Base-by-base conservation (phyloP, 2,888 invertebrate genomes). In the Agelastica alni region DNA sequence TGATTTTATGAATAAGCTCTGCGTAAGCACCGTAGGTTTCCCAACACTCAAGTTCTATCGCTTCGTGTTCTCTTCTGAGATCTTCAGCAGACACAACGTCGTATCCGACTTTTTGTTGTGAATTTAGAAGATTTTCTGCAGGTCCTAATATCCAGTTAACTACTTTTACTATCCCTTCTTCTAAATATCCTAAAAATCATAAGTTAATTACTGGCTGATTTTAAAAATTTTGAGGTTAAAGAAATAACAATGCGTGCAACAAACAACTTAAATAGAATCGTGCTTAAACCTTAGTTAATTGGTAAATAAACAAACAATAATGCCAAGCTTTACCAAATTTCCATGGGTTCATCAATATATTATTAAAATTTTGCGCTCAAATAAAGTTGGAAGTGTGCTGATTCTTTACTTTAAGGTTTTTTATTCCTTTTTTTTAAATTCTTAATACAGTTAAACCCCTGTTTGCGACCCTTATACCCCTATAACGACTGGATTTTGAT, bases 21-120 rank as follows among this genome's bases (percentile, higher is more conserved):
- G 89, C 89, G 74, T 90, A 90, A 66, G 85, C 84, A 9, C 88
- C 88, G 67, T 90, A 90, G 1, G 90, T 87, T 67, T 90, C 88
- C 70, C 88, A 84, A 70, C 90, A 90, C 70, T 87, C 85, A 63
- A 89, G 75, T 70, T 90, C 89, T 44, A 92, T 78, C 42, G 83
- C 82, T 71, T 90, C 89, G 69, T 91, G 91, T 58, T 87, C 85
- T 59, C 84, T 80, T 20, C 89, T 79, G 26, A 91, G 75, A 54
- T 86, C 84, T 65, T 90, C 88, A 5, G 90, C 88, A n/a, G 83
- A 85, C 6, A 81, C 75, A 2, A 86, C 83, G 68, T 89, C 87
- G 68, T 85, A 86, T 4, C 90, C 90, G 31, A 91, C 87, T 68
- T 86, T 85, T 59, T 81, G 82, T 66, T 87, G 84, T 0, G 85